These are phyloP conservation scores for Stenichneumon culpator DNA, from an alignment of 2,888 invertebrate species.

Conservation along the genomic window DNA sequence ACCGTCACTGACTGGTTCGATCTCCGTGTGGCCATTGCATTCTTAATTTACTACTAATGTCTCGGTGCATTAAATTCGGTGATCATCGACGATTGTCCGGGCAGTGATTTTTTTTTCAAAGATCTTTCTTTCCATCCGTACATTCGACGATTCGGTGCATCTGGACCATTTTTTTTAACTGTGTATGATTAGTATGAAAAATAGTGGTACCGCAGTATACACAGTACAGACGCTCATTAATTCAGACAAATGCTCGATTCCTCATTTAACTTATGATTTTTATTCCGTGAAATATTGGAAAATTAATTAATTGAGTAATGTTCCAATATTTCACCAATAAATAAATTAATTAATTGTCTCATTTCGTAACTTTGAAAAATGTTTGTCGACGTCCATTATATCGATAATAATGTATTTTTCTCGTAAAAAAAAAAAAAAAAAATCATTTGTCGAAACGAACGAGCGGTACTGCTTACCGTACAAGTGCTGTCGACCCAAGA, in stretches of 20 bases:
- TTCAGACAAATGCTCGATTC: neutral
- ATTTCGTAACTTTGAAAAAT: neutral
- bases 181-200: constrained; percentile 58
- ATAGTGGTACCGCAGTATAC: constrained; percentile 53
- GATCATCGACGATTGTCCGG: constrained; percentile 40
- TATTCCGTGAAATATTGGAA: neutral
- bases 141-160: constrained; percentile 48
- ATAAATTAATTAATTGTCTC: neutral
- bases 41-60: constrained; percentile 42
- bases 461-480: constrained; percentile 15
- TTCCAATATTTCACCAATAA: too few relatives aligned
- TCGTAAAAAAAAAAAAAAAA: neutral
- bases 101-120: neutral
- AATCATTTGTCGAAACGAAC: neutral
- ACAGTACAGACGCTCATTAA: constrained; percentile 15
- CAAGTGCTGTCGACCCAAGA: constrained; percentile 55
- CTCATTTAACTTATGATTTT: neutral
- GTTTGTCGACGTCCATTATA: neutral
- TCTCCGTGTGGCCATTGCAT: constrained; percentile 56
- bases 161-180: constrained; percentile 39
- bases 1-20: constrained; percentile 27
- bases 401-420: constrained; percentile 9
- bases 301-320: neutral
- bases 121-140: constrained; percentile 15
- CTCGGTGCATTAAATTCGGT: constrained; percentile 60